Evolutionary conservation across 2,888 invertebrate genomes (phyloP), one percentile per base, ranked within the genome.

Genomic region (Pilophorus perplexus): DNA sequence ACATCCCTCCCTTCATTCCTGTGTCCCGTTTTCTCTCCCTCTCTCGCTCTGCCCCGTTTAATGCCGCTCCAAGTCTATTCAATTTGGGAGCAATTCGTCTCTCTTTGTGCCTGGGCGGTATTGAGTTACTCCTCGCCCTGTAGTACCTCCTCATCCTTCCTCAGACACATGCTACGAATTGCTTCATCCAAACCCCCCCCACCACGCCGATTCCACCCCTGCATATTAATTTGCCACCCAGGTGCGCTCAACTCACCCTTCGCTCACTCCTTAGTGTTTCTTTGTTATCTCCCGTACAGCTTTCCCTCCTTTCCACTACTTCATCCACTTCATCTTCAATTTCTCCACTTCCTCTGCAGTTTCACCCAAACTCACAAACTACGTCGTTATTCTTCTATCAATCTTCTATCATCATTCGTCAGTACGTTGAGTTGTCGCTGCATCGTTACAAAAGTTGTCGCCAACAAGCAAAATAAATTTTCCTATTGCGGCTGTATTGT

Each of bases 81-180:
- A 68, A 68, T 68, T 68, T 65, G 65, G 28, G 55, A 50, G 65
- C 68, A 68, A 68, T 68, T 60, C 68, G 68, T 68, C 68, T 68
- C 68, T 68, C 68, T 68, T 68, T 68, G 68, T 68, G 68, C 44
- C 59, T 52, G 57, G n/a, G 27, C 64, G 52, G 64, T 64, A 64
- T 64, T 64, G 64, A 64, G 64, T 64, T 64, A 64, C 64, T 64
- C 64, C 54, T 46, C 60, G 37, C 46, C 23, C 60, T 44, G 44
- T 20, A 44, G 27, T 25, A 10, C 60, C 44, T 44, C 60, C 46
- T 60, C 42, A 38, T 38, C 44, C 38, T 46, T n/a, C 10, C 27
- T 46, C 60, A 60, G 60, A 60, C 60, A 60, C 60, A 60, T 28
- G 60, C 60, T 60, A 46, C 44, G 60, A 60, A 60, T 60, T 60